phyloP scores from a whole-genome alignment of 2,797 vertebrate species.

The Moxostoma hubbsi region DNA sequence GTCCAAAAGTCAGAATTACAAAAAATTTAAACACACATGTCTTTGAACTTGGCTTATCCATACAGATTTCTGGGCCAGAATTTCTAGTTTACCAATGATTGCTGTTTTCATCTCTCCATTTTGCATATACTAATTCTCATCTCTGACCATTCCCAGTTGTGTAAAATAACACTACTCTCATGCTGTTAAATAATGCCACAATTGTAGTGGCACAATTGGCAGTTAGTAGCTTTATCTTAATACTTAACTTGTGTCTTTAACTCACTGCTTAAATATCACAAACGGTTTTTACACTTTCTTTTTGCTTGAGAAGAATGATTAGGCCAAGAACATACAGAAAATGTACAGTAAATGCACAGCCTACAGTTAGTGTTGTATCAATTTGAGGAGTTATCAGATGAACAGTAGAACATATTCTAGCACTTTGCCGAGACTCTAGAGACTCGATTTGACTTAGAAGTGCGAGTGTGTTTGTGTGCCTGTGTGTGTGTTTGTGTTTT shows the following conservation, averaged over 20 bases:
- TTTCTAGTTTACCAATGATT: neutral
- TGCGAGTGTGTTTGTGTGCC: conserved; percentile 27
- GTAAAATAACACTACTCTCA: neutral
- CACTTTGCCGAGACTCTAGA: conserved; percentile 38
- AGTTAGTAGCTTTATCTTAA: too few relatives aligned
- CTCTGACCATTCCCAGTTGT: neutral
- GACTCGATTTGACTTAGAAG: conserved; percentile 31
- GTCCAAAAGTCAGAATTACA: too few relatives aligned
- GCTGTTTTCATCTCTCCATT: neutral
- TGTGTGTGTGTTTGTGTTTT: conserved; percentile 38
- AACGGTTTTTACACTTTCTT: too few relatives aligned
- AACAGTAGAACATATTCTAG: conserved; percentile 37
- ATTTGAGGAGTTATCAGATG: conserved; percentile 29
- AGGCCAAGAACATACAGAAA: conserved; percentile 1
- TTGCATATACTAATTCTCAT: too few relatives aligned
- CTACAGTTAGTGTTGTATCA: conserved; percentile 1
- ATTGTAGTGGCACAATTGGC: too few relatives aligned
- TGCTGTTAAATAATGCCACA: too few relatives aligned
- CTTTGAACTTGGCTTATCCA: too few relatives aligned
- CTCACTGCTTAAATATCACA: too few relatives aligned
- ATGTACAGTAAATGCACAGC: conserved; percentile 21
- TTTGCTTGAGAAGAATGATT: too few relatives aligned
- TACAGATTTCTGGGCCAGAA: too few relatives aligned
- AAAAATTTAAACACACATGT: too few relatives aligned
- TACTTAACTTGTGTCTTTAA: too few relatives aligned